phyloP scores from a whole-genome alignment of 2,888 invertebrate species.

The Hyposoter dolosus region DNA sequence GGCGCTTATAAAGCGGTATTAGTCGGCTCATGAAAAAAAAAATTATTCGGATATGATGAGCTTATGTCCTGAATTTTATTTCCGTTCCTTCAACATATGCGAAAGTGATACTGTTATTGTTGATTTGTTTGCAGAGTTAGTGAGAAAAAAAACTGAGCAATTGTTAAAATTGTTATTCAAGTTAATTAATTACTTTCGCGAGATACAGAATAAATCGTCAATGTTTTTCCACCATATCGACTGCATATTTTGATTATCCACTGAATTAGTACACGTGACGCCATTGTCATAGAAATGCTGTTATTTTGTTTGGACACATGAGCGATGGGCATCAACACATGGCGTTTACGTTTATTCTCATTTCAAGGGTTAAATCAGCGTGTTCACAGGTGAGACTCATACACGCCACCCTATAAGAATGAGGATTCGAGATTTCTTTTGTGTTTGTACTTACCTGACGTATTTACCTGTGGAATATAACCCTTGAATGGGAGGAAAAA shows the following conservation, averaged over 20 bases:
- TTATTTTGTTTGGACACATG: constrained; percentile 66
- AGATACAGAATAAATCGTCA: not conserved
- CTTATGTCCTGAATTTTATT: constrained; percentile 10
- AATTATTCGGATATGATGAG: not conserved
- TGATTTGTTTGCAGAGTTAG: not conserved
- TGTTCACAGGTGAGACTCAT: constrained; percentile 63
- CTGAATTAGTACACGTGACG: constrained; percentile 6
- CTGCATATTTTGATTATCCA: not conserved
- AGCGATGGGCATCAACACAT: constrained; percentile 52
- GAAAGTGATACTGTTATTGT: not conserved
- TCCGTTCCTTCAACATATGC: not conserved
- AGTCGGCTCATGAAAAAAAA: constrained; percentile 18
- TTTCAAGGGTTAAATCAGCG: constrained; percentile 60
- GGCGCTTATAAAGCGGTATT: not conserved
- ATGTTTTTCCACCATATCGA: not conserved
- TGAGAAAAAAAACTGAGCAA: not conserved
- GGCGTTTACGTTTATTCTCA: constrained; percentile 18
- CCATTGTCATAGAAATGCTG: constrained; percentile 44
- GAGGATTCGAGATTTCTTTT: constrained; percentile 41
- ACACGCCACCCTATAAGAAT: constrained; percentile 44
- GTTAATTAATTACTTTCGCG: not conserved
- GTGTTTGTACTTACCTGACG: constrained; percentile 7
- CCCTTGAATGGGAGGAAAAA: constrained; percentile 13
- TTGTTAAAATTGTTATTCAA: not conserved
- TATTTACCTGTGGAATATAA: constrained; percentile 22